Evolutionary conservation across 2,797 vertebrate genomes (phyloP).

Genomic region (Gymnodraco acuticeps): DNA sequence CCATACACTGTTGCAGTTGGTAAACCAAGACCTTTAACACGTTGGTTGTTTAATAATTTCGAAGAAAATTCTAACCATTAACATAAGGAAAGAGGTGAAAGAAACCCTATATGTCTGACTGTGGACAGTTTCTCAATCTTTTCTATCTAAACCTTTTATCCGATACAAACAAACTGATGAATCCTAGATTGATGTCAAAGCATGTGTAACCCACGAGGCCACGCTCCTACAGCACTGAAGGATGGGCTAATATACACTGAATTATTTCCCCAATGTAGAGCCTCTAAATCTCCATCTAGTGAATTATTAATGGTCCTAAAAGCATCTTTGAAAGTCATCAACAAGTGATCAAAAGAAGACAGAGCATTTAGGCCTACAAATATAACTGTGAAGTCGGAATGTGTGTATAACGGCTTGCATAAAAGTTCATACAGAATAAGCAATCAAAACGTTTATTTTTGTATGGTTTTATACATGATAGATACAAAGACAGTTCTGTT

Average conservation of each 20-base stretch:
- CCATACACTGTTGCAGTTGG: no score
- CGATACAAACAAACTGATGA: background rate
- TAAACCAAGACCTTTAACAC: no score
- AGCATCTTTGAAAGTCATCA: constrained; percentile 47
- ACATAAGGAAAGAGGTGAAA: background rate
- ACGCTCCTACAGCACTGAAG: constrained; percentile 4
- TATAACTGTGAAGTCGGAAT: constrained; percentile 15
- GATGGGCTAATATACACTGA: constrained; percentile 40
- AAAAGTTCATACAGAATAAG: constrained; percentile 36
- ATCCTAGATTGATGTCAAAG: constrained; percentile 18
- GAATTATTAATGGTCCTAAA: constrained; percentile 64
- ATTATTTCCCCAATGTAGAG: constrained; percentile 26
- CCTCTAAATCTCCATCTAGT: constrained; percentile 28
- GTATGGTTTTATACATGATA: background rate
- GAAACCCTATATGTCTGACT: background rate
- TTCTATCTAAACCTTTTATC: background rate
- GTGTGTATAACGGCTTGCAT: background rate
- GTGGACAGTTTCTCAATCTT: background rate
- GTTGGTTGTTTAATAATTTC: background rate
- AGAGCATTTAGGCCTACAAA: constrained; percentile 39
- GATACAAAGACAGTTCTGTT: constrained; percentile 21
- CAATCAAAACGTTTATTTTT: constrained; percentile 34
- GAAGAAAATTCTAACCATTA: background rate
- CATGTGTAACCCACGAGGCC: constrained; percentile 9
- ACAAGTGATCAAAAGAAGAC: constrained; percentile 60